Evolutionary conservation across 2,113 vertebrate species (phyloP).

Genomic region (Leptosomus discolor): DNA sequence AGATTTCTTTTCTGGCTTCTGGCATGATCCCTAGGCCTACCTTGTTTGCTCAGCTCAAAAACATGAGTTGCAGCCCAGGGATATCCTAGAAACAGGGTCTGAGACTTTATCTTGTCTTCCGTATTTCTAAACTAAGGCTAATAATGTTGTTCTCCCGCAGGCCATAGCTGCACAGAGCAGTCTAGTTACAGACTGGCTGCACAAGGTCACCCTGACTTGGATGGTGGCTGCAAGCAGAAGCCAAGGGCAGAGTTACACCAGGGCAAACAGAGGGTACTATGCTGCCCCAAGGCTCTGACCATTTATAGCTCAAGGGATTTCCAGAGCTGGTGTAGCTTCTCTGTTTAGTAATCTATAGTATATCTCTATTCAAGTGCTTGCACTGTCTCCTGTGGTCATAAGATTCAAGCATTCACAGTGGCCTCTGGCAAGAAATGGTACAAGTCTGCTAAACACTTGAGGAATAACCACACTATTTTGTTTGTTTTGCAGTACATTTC

Average conservation of each 20-base stretch:
- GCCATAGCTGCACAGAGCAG: background rate
- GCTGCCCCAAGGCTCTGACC: background rate
- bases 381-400: background rate
- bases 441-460: background rate
- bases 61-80: background rate
- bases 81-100: background rate
- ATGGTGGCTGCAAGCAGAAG: background rate
- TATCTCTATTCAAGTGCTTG: background rate
- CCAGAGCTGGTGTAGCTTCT: background rate
- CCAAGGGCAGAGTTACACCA: background rate
- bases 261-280: background rate
- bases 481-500: background rate
- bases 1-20: background rate
- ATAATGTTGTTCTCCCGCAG: background rate
- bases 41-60: background rate
- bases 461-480: background rate
- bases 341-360: background rate
- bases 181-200: background rate
- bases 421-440: background rate
- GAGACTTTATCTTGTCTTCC: background rate
- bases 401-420: background rate
- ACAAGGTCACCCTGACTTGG: background rate
- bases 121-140: background rate
- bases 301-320: background rate
- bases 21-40: background rate